Evolutionary conservation across 2,113 vertebrate genomes (phyloP), one percentile per base, ranked within the genome.

Genomic region (western clawed frog (Xenopus tropicalis)): DNA sequence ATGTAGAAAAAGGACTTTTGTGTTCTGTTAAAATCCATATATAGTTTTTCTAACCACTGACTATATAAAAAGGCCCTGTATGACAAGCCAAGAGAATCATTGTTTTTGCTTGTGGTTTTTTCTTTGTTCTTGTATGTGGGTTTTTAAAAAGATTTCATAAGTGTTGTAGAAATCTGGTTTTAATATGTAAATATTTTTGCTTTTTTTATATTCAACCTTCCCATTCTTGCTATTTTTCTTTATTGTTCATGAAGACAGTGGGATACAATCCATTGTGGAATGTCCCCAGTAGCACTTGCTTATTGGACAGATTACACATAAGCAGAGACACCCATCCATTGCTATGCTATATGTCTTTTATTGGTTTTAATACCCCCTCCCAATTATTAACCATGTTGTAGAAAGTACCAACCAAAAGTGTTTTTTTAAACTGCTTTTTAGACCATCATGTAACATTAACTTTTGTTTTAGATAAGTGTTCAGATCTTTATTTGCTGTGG

Each of bases 31-130:
- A 29, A 92, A 92, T 89, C 89, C 29, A 88, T 91, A 92, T 91
- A 91, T 89, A 89, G 90, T 92, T 91, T 91, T 90, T 91, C 88
- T 92, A 92, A 92, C 90, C 91, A 92, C 90, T 92, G 90, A 91
- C 88, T 90, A 91, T 87, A 88, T 92, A 91, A 90, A 88, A 88
- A 91, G 82, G 87, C 91, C 90, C 12, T 48, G 46, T 48, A 88
- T 86, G 88, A 91, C 89, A 90, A 89, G 86, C 89, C 85, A 86
- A 90, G 46, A 48, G 46, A 48, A 48, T 48, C 13, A 48, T 48
- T 48, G 4, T 14, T 48, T 48, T 37, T 37, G 29, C 29, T 37
- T 37, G 29, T 37, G n/a, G 6, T 37, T 37, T 14, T 48, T 48
- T 48, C 46, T 48, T 37, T 37, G 29, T 37, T 37, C 29, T 37